Conservation (phyloP, 2,113 vertebrate species). For the Cisticola juncidis region DNA sequence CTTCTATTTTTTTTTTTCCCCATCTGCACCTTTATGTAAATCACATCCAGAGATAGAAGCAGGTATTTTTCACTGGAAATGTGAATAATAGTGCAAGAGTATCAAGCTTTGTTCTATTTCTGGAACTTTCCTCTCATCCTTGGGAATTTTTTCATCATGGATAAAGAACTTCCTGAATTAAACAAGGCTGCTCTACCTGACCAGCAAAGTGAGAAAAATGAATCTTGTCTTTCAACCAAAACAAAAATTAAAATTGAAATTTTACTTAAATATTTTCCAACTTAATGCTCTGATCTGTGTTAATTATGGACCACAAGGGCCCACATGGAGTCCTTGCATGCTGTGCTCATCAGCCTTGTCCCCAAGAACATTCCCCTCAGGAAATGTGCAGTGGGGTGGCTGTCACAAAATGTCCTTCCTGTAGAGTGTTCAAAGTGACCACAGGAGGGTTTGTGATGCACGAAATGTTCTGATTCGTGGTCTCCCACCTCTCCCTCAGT, state of each 20-base stretch:
- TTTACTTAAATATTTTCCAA: background rate
- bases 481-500: rapidly evolving
- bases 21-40: background rate
- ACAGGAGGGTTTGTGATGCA: background rate
- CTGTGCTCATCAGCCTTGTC: background rate
- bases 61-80: background rate
- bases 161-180: background rate
- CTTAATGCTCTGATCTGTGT: background rate
- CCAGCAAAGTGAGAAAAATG: background rate
- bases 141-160: background rate
- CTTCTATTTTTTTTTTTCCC: background rate
- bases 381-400: background rate
- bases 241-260: background rate
- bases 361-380: background rate
- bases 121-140: background rate
- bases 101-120: background rate
- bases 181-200: background rate
- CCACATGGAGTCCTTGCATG: rapidly evolving
- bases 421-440: background rate
- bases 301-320: background rate
- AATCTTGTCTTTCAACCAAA: background rate
- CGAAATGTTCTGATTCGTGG: background rate
- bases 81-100: background rate
- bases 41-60: background rate
- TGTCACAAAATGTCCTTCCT: background rate